These are phyloP conservation scores for Caenorhabditis plicata DNA, from an alignment of 2,888 invertebrate species.

Conservation along the genomic window DNA sequence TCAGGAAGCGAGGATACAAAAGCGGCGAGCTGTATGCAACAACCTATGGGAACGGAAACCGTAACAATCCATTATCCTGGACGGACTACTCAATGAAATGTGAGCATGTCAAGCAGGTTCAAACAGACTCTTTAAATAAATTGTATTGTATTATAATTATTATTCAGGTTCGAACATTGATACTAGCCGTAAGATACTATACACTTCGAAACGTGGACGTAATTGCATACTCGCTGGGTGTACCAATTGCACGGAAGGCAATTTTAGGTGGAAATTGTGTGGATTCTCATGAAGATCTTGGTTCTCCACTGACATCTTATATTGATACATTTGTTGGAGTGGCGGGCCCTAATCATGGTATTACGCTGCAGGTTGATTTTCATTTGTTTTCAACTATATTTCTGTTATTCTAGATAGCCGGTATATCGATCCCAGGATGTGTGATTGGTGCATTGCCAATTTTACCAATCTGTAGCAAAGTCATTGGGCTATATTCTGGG, in stretches of 20 bases:
- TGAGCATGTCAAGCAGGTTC: slow-evolving; percentile 45
- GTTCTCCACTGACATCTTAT: slow-evolving; percentile 46
- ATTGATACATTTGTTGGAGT: slow-evolving; percentile 60
- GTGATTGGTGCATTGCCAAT: slow-evolving; percentile 32
- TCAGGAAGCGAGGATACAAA: slow-evolving; percentile 40
- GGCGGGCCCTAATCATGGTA: slow-evolving; percentile 63
- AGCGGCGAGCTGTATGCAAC: slow-evolving; percentile 53
- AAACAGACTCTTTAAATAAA: not conserved
- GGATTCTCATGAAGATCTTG: slow-evolving; percentile 55
- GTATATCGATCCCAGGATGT: slow-evolving; percentile 33
- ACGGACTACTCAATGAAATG: slow-evolving; percentile 57
- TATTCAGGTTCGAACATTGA: slow-evolving; percentile 50
- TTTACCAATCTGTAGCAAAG: slow-evolving; percentile 34
- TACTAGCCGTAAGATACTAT: slow-evolving; percentile 57
- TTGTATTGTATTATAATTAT: not conserved
- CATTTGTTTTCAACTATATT: not conserved
- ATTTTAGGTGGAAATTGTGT: slow-evolving; percentile 57
- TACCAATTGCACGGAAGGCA: slow-evolving; percentile 57
- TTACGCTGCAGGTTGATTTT: slow-evolving; percentile 29
- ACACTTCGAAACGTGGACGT: slow-evolving; percentile 55
- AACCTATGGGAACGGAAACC: slow-evolving; percentile 37
- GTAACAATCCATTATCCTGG: slow-evolving; percentile 57
- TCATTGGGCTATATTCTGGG: slow-evolving; percentile 36
- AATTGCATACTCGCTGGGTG: slow-evolving; percentile 56
- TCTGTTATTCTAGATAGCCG: slow-evolving; percentile 13